Base-by-base conservation (phyloP, 2,888 invertebrate genomes). In the Dasypolia templi region DNA sequence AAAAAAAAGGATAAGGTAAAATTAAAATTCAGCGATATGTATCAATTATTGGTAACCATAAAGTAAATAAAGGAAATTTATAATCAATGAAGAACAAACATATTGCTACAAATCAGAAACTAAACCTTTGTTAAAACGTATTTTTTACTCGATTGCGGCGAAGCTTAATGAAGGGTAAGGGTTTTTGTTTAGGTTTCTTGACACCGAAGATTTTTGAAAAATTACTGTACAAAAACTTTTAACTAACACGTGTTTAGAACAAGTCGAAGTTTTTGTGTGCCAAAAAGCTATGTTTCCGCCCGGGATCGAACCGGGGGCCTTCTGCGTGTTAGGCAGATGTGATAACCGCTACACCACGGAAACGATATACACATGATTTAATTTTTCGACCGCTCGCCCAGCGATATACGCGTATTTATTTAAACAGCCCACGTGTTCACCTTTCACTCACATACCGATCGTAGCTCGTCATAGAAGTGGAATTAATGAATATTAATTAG, bases 251-350 rank as follows among this genome's bases (percentile, higher is more conserved):
- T n/a, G n/a, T n/a, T n/a, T n/a, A n/a, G n/a, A n/a, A n/a, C n/a
- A n/a, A n/a, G n/a, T n/a, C n/a, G n/a, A n/a, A n/a, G n/a, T n/a
- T n/a, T n/a, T n/a, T n/a, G n/a, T n/a, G n/a, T n/a, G n/a, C n/a
- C 68, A 77, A 82, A 94, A 95, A 89, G 70, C 80, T 89, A 90
- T 97, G 97, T 97, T 98, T 97, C 97, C 97, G 98, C 98, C 97
- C 97, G 97, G 98, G 98, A 97, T 98, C 97, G 98, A 98, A 98
- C 98, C 97, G 97, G 98, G 98, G 98, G 97, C 98, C 98, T 98
- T 98, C 98, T 98, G 98, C 98, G 98, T 98, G 98, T 98, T 98
- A 98, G 98, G 98, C 98, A 98, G 98, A 98, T 98, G 98, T 98
- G 98, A 98, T 98, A 98, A 98, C 98, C 98, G 97, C 98, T 98